These are phyloP conservation scores for Leptonema lineaticorne DNA, from an alignment of 1,140 invertebrate species.

Conservation along the genomic window DNA sequence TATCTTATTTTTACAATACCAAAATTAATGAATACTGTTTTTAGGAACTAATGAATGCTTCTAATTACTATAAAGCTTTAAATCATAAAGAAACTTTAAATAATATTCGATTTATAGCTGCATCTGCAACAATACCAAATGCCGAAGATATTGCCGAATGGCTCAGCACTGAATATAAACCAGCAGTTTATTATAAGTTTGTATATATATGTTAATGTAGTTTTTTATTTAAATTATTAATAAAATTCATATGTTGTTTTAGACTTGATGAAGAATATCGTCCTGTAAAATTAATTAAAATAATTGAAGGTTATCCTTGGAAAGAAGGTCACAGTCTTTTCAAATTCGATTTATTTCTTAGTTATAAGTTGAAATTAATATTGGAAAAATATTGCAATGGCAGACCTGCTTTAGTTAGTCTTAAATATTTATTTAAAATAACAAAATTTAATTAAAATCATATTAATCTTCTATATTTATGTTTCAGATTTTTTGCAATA, in stretches of 20 bases:
- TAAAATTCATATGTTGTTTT: slow-evolving; percentile 13
- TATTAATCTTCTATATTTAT: slow-evolving; percentile 3
- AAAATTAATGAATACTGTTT: too few species aligned
- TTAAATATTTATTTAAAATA: neutral
- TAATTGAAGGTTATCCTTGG: slow-evolving; percentile 70
- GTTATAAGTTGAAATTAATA: slow-evolving; percentile 69
- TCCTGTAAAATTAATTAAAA: slow-evolving; percentile 70
- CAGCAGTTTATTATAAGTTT: slow-evolving; percentile 57
- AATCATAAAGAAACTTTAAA: slow-evolving; percentile 1
- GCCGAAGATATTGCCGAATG: slow-evolving; percentile 74
- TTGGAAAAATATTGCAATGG: slow-evolving; percentile 70
- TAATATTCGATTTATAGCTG: slow-evolving; percentile 69
- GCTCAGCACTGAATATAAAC: slow-evolving; percentile 56
- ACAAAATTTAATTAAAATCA: neutral
- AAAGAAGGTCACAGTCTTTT: slow-evolving; percentile 59
- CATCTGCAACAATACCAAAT: slow-evolving; percentile 80
- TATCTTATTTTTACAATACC: slow-evolving; percentile 2
- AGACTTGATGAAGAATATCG: slow-evolving; percentile 70
- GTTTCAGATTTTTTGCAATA: slow-evolving; percentile 72
- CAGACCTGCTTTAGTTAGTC: slow-evolving; percentile 71
- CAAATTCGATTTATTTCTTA: slow-evolving; percentile 75
- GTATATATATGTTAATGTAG: slow-evolving; percentile 2
- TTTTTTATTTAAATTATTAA: slow-evolving; percentile 5
- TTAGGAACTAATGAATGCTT: slow-evolving; percentile 25
- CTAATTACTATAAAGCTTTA: slow-evolving; percentile 8